These are phyloP conservation scores for Pelecanus crispus DNA, from an alignment of 2,113 vertebrate genomes.

Conservation along the genomic window DNA sequence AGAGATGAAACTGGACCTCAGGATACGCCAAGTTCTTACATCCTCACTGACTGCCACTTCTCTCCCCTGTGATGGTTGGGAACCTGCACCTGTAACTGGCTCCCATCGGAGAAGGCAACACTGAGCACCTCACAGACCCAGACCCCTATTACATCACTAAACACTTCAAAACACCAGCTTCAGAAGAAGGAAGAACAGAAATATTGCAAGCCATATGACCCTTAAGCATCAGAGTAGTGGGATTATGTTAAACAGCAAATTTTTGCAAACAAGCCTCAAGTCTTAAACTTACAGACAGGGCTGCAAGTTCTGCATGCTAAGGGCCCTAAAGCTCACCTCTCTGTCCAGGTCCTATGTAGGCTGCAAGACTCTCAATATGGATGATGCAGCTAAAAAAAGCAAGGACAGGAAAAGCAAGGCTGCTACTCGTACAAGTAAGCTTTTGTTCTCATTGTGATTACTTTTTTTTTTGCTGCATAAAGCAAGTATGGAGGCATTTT, in stretches of 20 bases:
- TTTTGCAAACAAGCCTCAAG: neutral
- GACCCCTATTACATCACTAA: rapidly evolving
- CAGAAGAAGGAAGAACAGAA: neutral
- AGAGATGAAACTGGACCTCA: neutral
- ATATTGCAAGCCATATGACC: neutral
- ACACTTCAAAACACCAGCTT: neutral
- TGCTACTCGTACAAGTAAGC: neutral
- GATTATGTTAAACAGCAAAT: neutral
- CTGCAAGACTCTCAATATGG: neutral
- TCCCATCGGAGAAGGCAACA: neutral
- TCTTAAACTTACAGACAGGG: neutral
- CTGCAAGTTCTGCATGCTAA: neutral
- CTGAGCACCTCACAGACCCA: neutral
- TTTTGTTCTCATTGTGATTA: neutral
- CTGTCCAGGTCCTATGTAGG: neutral
- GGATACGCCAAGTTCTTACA: neutral
- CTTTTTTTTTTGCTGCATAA: neutral
- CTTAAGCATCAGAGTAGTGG: neutral
- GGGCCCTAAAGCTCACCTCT: neutral
- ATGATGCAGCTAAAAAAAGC: neutral
- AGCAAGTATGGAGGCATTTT: neutral
- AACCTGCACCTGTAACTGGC: neutral
- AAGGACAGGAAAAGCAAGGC: neutral
- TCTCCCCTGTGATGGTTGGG: neutral
- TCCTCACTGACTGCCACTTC: neutral